Base-by-base conservation (phyloP, 2,888 invertebrate genomes). In the Agonopterix alstromeriana region DNA sequence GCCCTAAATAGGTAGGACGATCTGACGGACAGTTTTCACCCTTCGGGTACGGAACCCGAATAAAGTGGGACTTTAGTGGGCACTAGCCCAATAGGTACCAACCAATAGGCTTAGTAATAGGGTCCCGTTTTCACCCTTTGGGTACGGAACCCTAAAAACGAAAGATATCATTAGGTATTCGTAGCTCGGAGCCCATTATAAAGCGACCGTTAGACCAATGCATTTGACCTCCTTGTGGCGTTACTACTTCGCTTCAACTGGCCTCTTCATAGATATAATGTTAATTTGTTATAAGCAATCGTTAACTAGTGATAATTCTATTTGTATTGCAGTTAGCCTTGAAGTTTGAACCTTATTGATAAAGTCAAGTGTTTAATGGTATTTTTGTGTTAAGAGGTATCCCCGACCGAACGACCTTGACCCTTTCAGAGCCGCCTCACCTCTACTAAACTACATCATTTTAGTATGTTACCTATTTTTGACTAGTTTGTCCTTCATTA, bases 181-280 rank as follows among this genome's bases (percentile, higher is more conserved):
- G 67, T 55, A 55, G 59, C 74, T 72, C 74, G 42, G 8, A 60
- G 63, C 59, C 68, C 66, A 69, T 78, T 77, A 76, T 73, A 70
- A 66, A 56, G 65, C 65, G 65, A 64, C 82, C 80, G 81, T 82
- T 83, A 83, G 69, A 61, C 61, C 63, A 71, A 75, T 75, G 73
- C 80, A 75, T 78, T 78, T 78, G 82, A 82, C 85, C 85, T 77
- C 73, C 69, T 78, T 77, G 65, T 60, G 63, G 69, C 70, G 70
- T 9, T 38, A 9, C 38, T n/a, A 38, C 38, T 38, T 38, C 27
- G 27, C 27, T n/a, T 38, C 38, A 38, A 38, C 10, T 38, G 38
- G 38, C 9, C 38, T 38, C 38, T 38, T 38, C 38, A 38, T 38
- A 38, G 10, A 9, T 38, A 38, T 38, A 38, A 3, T 38, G 38